Evolutionary conservation across 1,140 invertebrate species (phyloP).

Genomic region (Eriosoma lanigerum): DNA sequence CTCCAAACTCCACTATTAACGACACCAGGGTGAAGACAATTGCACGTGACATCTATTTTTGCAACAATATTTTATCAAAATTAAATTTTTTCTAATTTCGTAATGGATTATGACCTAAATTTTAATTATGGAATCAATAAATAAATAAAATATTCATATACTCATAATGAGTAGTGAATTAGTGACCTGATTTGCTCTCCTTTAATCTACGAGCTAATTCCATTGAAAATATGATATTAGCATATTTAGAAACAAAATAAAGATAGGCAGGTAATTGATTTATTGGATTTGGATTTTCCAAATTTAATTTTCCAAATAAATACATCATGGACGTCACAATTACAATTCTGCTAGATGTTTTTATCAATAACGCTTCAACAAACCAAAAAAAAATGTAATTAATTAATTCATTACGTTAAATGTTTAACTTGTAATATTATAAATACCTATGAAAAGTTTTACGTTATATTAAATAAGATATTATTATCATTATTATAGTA

Average conservation of each 20-base stretch:
- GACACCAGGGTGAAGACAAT: constrained; percentile 84
- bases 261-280: constrained; percentile 70
- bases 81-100: no score
- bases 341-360: constrained; percentile 77
- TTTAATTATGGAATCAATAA: not conserved
- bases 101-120: no score
- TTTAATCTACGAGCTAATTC: constrained; percentile 78
- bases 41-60: constrained; percentile 68
- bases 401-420: no score
- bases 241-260: constrained; percentile 84
- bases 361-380: constrained; percentile 75
- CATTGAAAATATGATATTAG: constrained; percentile 81
- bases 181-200: constrained; percentile 61
- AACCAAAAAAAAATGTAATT: not conserved
- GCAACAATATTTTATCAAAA: not conserved
- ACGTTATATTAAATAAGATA: no score
- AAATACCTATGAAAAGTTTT: no score
- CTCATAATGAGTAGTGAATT: no score
- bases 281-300: constrained; percentile 77
- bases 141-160: not conserved
- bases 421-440: no score
- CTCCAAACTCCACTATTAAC: constrained; percentile 83
- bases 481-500: no score
- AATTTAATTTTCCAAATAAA: constrained; percentile 70
- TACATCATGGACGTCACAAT: constrained; percentile 84